Percentiles rank a stretch among this genome's conserved stretches.
Conservation (phyloP, 2,797 vertebrate genomes). For the Channa striata region DNA sequence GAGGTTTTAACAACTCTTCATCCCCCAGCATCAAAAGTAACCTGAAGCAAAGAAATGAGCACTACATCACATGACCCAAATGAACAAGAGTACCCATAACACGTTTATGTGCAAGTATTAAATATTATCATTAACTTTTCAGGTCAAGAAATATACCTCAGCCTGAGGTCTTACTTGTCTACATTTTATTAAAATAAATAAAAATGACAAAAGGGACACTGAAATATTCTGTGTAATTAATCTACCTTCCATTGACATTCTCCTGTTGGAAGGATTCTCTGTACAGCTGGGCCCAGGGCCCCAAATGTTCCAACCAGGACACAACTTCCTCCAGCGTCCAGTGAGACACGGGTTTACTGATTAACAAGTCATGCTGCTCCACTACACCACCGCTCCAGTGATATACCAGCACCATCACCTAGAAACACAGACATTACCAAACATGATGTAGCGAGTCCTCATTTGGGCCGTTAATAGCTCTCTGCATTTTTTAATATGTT, state of each 20-base stretch:
- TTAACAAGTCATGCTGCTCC: constrained; percentile 87
- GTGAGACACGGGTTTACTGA: constrained; percentile 89
- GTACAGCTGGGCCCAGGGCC: constrained; percentile 92
- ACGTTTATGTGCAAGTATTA: too few species aligned
- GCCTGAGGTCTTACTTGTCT: neutral
- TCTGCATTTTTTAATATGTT: neutral
- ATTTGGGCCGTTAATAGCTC: neutral
- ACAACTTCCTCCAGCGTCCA: constrained; percentile 92
- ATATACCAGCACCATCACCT: constrained; percentile 93
- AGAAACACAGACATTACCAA: constrained; percentile 22
- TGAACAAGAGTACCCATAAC: neutral
- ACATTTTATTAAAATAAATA: neutral
- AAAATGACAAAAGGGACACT: neutral
- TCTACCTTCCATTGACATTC: constrained; percentile 93
- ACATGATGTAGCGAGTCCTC: neutral
- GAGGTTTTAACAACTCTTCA: constrained; percentile 88
- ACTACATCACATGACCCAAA: constrained; percentile 4
- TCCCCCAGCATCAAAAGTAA: constrained; percentile 90
- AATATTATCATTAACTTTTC: neutral
- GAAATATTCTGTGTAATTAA: neutral
- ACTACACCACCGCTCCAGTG: constrained; percentile 91
- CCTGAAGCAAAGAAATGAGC: constrained; percentile 69
- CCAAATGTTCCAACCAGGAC: constrained; percentile 92
- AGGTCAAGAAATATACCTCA: neutral
- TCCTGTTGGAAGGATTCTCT: constrained; percentile 88